Percentiles rank a stretch among this genome's conserved stretches.
Evolutionary conservation across 2,113 vertebrate genomes (phyloP).

Genomic region (Ramphastos sulfuratus): DNA sequence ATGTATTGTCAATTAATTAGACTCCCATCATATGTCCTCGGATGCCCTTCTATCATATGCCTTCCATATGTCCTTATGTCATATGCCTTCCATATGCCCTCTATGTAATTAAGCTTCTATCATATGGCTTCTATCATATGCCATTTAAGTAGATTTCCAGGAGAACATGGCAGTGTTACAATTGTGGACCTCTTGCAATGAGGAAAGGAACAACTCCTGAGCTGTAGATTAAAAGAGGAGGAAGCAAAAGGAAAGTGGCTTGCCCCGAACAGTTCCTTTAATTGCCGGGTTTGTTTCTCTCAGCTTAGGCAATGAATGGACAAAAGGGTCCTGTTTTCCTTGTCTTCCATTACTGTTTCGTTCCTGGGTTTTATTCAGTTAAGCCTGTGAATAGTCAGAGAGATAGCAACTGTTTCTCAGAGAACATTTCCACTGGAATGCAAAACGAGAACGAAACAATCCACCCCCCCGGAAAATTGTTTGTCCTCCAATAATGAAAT

Average conservation of each 20-base stretch:
- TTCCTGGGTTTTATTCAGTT: not conserved
- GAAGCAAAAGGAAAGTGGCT: not conserved
- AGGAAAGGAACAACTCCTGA: conserved; percentile 15
- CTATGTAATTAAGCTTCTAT: conserved; percentile 65
- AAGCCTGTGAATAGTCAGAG: not conserved
- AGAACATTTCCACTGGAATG: not conserved
- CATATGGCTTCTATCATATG: conserved; percentile 73
- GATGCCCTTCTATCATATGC: conserved; percentile 70
- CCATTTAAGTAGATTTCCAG: conserved; percentile 65
- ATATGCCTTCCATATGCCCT: conserved; percentile 74
- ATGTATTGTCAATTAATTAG: conserved; percentile 72
- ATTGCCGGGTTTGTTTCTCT: not conserved
- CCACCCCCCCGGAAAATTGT: not conserved
- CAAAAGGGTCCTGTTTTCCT: not conserved
- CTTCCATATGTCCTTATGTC: conserved; percentile 72
- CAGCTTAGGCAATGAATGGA: not conserved
- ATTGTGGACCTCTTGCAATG: conserved; percentile 36
- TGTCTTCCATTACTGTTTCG: not conserved
- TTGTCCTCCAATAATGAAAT: not conserved
- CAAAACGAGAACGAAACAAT: not conserved
- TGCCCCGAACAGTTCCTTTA: not conserved
- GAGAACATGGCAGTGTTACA: conserved; percentile 61
- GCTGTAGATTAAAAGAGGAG: not conserved
- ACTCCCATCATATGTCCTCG: conserved; percentile 70
- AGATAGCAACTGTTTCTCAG: not conserved